A percentile compares a stretch with the other conserved stretches of the same genome.
Conservation (phyloP, 2,797 vertebrate species). For the Acropternis orthonyx region DNA sequence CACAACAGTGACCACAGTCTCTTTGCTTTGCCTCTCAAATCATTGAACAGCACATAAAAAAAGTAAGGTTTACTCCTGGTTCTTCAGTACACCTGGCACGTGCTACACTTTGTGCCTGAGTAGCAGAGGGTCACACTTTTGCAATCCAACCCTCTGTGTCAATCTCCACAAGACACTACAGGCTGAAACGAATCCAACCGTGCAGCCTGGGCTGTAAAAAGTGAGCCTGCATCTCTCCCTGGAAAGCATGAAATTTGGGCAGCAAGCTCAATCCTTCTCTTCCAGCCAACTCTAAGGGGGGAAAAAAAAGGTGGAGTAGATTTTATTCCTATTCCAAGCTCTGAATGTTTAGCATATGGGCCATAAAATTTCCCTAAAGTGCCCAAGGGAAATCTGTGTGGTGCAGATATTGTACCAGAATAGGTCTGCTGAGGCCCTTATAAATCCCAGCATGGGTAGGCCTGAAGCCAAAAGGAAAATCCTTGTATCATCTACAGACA, state of each 20-base stretch:
- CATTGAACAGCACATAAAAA: neutral
- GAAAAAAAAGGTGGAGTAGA: neutral
- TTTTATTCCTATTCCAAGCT: neutral
- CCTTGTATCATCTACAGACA: neutral
- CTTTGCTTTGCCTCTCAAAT: neutral
- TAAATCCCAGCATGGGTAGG: neutral
- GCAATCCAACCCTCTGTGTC: neutral
- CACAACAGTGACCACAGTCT: neutral
- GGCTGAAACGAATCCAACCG: neutral
- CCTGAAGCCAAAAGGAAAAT: conserved; percentile 23
- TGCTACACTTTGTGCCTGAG: neutral
- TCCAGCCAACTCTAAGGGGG: neutral
- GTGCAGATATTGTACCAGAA: neutral
- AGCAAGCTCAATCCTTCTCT: neutral
- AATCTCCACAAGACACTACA: neutral
- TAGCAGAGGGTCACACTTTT: neutral
- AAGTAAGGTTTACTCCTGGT: neutral
- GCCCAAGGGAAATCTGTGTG: neutral
- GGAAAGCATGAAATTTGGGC: neutral
- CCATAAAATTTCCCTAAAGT: conserved; percentile 9
- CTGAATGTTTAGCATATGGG: conserved; percentile 38
- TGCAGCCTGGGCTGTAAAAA: neutral
- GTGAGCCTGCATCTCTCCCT: neutral
- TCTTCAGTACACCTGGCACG: neutral
- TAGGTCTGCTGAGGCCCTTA: neutral